These are phyloP conservation scores for Apis laboriosa DNA, from an alignment of 1,140 invertebrate genomes.

Conservation along the genomic window DNA sequence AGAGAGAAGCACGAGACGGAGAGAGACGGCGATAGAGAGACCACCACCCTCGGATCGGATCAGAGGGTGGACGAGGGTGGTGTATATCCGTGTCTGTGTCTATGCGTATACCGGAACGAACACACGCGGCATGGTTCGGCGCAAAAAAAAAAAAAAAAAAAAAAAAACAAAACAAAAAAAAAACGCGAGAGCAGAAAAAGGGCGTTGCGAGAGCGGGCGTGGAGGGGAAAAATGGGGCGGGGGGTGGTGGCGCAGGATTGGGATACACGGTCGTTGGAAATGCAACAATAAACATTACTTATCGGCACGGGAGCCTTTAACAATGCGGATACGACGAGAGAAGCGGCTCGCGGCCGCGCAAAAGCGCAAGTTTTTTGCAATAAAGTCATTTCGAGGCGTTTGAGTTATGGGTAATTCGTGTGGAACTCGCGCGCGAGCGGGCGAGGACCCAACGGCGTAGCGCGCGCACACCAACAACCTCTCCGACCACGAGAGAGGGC, in stretches of 20 bases:
- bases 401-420: slow-evolving; percentile 81
- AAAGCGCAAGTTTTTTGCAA: slow-evolving; percentile 79
- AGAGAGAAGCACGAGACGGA: not conserved
- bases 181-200: slow-evolving; percentile 39
- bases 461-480: not conserved
- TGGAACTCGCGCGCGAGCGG: slow-evolving; percentile 56
- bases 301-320: slow-evolving; percentile 77
- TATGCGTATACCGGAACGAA: not conserved
- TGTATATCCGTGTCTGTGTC: not conserved
- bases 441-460: not conserved
- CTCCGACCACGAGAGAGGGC: not conserved
- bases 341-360: slow-evolving; percentile 59
- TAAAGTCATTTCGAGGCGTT: slow-evolving; percentile 80
- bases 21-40: not conserved
- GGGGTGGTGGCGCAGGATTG: slow-evolving; percentile 21
- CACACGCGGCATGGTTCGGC: not conserved
- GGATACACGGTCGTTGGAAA: slow-evolving; percentile 70
- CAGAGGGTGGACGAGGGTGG: slow-evolving; percentile 7
- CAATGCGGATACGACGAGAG: slow-evolving; percentile 69
- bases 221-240: not conserved
- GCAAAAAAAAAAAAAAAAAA: not conserved
- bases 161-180: not conserved
- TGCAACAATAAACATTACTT: slow-evolving; percentile 82
- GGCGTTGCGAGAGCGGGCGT: slow-evolving; percentile 23
- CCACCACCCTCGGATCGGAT: slow-evolving; percentile 32